Base-by-base conservation (phyloP, 1,140 invertebrate genomes). In the Neotoxoptera formosana region DNA sequence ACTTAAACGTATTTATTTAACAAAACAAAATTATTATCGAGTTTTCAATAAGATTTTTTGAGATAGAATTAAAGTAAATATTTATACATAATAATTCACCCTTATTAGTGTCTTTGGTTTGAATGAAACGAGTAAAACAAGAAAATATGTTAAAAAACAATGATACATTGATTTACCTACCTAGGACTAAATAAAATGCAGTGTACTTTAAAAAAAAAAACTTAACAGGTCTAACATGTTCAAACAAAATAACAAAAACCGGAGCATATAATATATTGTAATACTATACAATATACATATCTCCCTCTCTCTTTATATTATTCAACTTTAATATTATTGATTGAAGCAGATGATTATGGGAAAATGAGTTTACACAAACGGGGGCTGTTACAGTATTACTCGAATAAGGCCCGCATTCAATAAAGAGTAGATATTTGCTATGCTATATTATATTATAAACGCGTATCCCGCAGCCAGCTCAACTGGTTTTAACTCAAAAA, bases 401-500 rank as follows among this genome's bases (percentile, higher is more conserved):
- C 23, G 45, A 83, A 92, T 53, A 84, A 92, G 30, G 25, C 91
- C 91, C 91, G 91, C 51, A 93, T 93, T 83, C 48, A 41, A 25
- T 45, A 76, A 21, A 21, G 6, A 81, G 30, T 81, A 81, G 48
- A 14, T 51, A 51, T 51, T 17, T 51, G 48, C 17, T 51, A 51
- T 51, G 48, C 17, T 41, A 23, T 47, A 83, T 83, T 34, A 41
- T 53, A 53, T 17, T 9, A 11, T 34, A 36, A 20, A 83, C 25
- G 25, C 47, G 47, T 92, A 83, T 36, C 36, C 91, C 34, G n/a
- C n/a, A 83, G 91, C 48, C 76, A 67, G 17, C 21, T 83, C 91
- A 93, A 93, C 91, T 93, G 81, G 91, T 93, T 93, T 92, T 56
- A 36, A 53, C 76, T 84, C 91, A 84, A 86, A 81, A 51, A 41